Evolutionary conservation across 2,888 invertebrate genomes (phyloP).

Genomic region (Seira sanloemensis): DNA sequence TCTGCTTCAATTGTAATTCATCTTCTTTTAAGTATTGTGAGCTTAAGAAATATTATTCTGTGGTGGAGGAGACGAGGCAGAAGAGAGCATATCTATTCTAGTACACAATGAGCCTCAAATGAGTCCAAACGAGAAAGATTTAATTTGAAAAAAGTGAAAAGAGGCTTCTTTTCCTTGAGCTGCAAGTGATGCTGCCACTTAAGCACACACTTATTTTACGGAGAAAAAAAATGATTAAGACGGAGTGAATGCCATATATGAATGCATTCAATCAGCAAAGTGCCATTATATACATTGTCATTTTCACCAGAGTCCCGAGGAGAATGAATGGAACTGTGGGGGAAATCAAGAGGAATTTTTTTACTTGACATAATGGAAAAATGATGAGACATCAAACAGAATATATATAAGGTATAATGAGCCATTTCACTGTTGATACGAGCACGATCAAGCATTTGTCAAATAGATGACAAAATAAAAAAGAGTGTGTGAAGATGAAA

Average conservation of each 20-base stretch:
- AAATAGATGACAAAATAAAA: conserved; percentile 55
- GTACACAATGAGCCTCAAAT: not conserved
- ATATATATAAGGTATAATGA: conserved; percentile 42
- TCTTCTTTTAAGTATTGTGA: too few species aligned
- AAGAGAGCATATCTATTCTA: conserved; percentile 7
- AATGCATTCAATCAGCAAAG: not conserved
- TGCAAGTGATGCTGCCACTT: conserved; percentile 26
- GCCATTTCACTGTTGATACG: conserved; percentile 55
- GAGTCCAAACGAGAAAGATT: conserved; percentile 35
- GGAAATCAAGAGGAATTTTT: conserved; percentile 22
- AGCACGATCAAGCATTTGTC: conserved; percentile 64
- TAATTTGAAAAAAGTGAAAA: conserved; percentile 31
- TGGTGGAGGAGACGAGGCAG: not conserved
- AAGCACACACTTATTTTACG: conserved; percentile 8
- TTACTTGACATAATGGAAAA: conserved; percentile 48
- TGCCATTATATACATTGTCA: not conserved
- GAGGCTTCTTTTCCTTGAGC: not conserved
- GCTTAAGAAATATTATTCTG: too few species aligned
- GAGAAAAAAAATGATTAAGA: not conserved
- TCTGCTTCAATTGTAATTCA: not conserved
- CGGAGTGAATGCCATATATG: conserved; percentile 9
- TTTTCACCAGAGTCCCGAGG: not conserved
- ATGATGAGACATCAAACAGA: conserved; percentile 13
- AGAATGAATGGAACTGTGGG: not conserved
- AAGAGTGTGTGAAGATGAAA: not conserved